Conservation (phyloP, 35 echinoderm and acorn worm species). For the Ophiothrix spiculata region DNA sequence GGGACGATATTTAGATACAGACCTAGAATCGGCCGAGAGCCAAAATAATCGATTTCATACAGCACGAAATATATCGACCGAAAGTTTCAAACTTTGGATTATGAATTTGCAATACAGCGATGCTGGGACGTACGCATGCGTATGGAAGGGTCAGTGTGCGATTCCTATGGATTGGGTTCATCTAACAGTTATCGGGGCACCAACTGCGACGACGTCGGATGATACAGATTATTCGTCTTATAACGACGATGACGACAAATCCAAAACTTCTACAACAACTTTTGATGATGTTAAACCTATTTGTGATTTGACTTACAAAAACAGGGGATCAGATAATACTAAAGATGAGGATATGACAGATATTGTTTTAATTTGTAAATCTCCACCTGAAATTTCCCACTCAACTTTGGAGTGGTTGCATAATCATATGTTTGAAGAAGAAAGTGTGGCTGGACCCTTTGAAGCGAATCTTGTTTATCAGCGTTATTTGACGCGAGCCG, state of each 20-base stretch:
- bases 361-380: not conserved
- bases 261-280: not conserved
- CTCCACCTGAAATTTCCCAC: not conserved
- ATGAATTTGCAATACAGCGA: not conserved
- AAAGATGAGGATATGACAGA: not conserved
- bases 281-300: not conserved
- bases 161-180: not conserved
- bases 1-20: not conserved
- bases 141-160: not conserved
- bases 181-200: not conserved
- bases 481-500: not conserved
- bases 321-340: not conserved
- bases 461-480: not conserved
- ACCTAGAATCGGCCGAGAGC: not conserved
- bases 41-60: not conserved
- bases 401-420: not conserved
- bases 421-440: not conserved
- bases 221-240: not conserved
- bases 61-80: not conserved
- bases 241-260: not conserved
- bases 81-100: not conserved
- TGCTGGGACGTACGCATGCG: not conserved
- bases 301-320: not conserved
- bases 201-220: not conserved
- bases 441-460: not conserved